These are phyloP conservation scores for Lepisosteus osseus DNA, from an alignment of 2,113 vertebrate species.

Conservation along the genomic window DNA sequence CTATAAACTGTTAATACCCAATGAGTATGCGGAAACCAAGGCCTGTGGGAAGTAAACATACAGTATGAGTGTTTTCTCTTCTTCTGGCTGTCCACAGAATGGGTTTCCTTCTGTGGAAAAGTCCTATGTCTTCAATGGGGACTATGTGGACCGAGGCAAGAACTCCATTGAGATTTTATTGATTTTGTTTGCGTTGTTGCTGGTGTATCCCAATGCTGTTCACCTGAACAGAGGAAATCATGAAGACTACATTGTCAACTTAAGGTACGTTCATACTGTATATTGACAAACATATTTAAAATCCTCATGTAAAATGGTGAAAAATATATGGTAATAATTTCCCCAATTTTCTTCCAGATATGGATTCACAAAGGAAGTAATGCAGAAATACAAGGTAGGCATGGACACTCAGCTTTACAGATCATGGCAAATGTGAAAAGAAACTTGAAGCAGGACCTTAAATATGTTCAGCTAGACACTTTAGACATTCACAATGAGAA, in stretches of 20 bases:
- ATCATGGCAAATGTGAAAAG: too few species aligned
- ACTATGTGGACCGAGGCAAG: constrained; percentile 89
- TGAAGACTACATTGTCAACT: constrained; percentile 86
- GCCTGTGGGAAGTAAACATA: too few species aligned
- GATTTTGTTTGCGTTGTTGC: constrained; percentile 82
- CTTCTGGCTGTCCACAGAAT: constrained; percentile 64
- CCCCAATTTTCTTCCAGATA: constrained; percentile 67
- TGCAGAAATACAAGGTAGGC: constrained; percentile 84
- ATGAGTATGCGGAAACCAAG: too few species aligned
- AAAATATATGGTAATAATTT: neutral
- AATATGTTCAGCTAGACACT: too few species aligned
- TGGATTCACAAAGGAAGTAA: constrained; percentile 87
- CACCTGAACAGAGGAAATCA: constrained; percentile 91
- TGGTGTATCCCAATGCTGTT: constrained; percentile 85
- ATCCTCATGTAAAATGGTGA: neutral
- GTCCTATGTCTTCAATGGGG: constrained; percentile 86
- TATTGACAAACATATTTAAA: too few species aligned
- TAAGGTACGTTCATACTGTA: constrained; percentile 63
- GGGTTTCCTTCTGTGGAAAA: constrained; percentile 85
- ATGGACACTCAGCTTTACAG: too few species aligned
- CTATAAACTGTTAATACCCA: too few species aligned
- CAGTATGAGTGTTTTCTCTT: too few species aligned
- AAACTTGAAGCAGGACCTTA: too few species aligned
- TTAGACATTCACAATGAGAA: too few species aligned
- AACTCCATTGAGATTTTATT: constrained; percentile 87